Evolutionary conservation across 2,797 vertebrate genomes (phyloP).

Genomic region (Arrhamphus sclerolepis): DNA sequence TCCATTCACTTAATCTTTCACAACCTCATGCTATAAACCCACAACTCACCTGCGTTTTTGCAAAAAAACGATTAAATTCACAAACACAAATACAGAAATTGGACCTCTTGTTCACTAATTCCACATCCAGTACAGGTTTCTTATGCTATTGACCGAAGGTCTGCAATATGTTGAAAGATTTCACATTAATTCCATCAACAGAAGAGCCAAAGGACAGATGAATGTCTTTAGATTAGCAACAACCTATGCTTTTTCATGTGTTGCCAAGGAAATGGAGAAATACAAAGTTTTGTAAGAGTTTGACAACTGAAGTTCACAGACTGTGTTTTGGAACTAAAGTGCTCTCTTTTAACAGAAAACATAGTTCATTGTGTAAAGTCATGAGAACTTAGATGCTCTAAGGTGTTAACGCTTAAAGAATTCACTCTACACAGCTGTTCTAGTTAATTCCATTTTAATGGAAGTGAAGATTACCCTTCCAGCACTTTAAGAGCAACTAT

Average conservation of each 20-base stretch:
- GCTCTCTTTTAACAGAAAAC: background rate
- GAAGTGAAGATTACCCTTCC: background rate
- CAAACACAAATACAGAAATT: background rate
- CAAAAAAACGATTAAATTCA: background rate
- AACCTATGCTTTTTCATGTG: constrained; percentile 9
- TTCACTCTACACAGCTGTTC: background rate
- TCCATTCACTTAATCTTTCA: constrained; percentile 37
- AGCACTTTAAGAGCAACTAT: background rate
- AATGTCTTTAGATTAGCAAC: constrained; percentile 1
- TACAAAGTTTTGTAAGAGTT: background rate
- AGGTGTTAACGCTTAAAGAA: background rate
- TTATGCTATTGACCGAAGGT: background rate
- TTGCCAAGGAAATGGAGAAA: constrained; percentile 14
- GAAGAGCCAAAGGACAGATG: background rate
- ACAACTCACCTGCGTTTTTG: background rate
- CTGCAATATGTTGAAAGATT: background rate
- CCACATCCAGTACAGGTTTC: background rate
- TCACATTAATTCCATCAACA: constrained; percentile 1
- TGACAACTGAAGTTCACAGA: constrained; percentile 13
- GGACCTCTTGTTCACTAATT: background rate
- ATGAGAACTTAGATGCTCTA: background rate
- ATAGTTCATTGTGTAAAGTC: background rate
- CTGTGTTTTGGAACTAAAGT: background rate
- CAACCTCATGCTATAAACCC: constrained; percentile 15
- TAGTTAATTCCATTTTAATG: background rate